Conservation (phyloP, 2,113 vertebrate genomes). For the Chitala chitala region DNA sequence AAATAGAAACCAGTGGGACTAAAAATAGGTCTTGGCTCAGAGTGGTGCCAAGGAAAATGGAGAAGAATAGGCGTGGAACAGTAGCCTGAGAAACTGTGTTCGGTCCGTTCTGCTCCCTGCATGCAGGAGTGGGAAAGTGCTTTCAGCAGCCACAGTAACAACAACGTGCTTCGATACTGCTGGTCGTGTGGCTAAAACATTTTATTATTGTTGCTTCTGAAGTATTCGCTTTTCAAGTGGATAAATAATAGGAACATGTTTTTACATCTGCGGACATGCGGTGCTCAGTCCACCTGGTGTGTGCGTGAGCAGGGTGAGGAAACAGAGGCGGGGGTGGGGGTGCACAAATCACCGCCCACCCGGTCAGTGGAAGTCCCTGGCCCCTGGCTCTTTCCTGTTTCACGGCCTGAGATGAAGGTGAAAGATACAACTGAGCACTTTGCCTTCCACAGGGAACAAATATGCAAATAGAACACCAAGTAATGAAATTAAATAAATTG, state of each 20-base stretch:
- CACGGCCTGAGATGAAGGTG: conserved; percentile 81
- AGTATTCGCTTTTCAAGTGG: conserved; percentile 34
- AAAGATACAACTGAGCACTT: conserved; percentile 43
- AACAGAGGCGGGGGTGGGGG: conserved; percentile 77
- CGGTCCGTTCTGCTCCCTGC: conserved; percentile 80
- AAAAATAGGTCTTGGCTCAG: conserved; percentile 84
- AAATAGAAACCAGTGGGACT: conserved; percentile 86
- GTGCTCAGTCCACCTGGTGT: conserved; percentile 33
- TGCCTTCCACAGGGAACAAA: neutral
- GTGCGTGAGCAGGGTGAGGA: conserved; percentile 77
- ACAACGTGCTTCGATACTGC: conserved; percentile 74
- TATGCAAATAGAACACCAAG: conserved; percentile 62
- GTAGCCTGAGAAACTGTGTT: conserved; percentile 70
- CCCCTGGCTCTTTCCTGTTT: conserved; percentile 78
- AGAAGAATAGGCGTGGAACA: conserved; percentile 88
- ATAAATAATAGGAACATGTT: conserved; percentile 66
- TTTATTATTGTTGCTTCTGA: neutral
- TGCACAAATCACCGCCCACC: conserved; percentile 71
- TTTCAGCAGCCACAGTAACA: conserved; percentile 72
- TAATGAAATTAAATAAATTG: conserved; percentile 70
- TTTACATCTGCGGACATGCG: conserved; percentile 50
- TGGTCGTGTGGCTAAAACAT: conserved; percentile 65
- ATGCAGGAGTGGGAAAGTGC: conserved; percentile 71
- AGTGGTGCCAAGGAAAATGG: conserved; percentile 85
- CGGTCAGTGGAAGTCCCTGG: conserved; percentile 80